A percentile compares a stretch with the other conserved stretches of the same genome.
Evolutionary conservation across 2,888 invertebrate species (phyloP).

Genomic region (Drosophila atripex): DNA sequence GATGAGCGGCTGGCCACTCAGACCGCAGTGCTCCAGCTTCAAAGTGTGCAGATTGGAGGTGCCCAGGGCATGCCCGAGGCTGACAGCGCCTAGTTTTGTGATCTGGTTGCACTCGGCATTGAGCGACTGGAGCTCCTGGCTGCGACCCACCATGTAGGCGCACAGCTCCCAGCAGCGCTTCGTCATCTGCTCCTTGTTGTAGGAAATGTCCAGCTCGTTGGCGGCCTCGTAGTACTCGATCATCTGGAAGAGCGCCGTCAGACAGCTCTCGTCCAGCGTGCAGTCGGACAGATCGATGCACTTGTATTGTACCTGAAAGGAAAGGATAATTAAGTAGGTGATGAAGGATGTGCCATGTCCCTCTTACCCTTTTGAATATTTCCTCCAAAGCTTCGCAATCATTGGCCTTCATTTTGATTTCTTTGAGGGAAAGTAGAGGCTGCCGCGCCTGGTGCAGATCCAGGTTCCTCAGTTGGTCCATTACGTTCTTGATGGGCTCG

Average conservation of each 20-base stretch:
- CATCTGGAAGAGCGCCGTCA: conserved; percentile 94
- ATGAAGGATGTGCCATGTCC: neutral
- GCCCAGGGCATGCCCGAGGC: conserved; percentile 89
- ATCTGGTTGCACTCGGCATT: conserved; percentile 83
- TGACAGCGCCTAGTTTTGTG: conserved; percentile 85
- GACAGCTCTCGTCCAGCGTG: conserved; percentile 84
- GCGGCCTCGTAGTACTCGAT: conserved; percentile 96
- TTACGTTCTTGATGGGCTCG: conserved; percentile 87
- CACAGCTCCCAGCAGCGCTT: conserved; percentile 93
- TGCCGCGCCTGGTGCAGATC: conserved; percentile 84
- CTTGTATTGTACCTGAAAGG: conserved; percentile 84
- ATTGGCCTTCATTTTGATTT: conserved; percentile 87
- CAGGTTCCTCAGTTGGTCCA: conserved; percentile 89
- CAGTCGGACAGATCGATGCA: conserved; percentile 83
- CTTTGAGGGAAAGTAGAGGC: conserved; percentile 86
- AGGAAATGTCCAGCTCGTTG: conserved; percentile 89
- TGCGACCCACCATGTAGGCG: conserved; percentile 82
- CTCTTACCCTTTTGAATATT: conserved; percentile 88
- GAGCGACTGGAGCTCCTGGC: conserved; percentile 81
- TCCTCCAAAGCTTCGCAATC: conserved; percentile 94
- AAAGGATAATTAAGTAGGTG: conserved; percentile 64
- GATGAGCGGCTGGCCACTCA: conserved; percentile 90
- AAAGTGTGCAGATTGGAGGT: conserved; percentile 89
- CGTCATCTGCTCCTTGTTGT: conserved; percentile 89
- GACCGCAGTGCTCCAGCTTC: conserved; percentile 90